A percentile compares a stretch with the other conserved stretches of the same genome.
These are phyloP conservation scores for Pampus argenteus DNA, from an alignment of 2,797 vertebrate genomes.

Conservation along the genomic window DNA sequence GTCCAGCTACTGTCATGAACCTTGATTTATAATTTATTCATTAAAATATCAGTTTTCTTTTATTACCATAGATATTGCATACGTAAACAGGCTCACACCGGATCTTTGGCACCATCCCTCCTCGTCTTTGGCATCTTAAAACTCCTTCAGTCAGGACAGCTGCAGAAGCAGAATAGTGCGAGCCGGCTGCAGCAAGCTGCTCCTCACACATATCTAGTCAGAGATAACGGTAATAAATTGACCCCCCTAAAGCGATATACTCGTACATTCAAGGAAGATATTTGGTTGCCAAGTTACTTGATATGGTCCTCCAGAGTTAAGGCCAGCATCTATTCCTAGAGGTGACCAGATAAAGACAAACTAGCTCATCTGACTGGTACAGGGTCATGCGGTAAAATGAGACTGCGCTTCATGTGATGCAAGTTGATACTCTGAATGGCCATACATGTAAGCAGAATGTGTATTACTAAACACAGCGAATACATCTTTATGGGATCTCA, in stretches of 20 bases:
- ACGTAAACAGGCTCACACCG: neutral
- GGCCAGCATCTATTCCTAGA: slow-evolving; percentile 85
- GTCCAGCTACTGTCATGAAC: neutral
- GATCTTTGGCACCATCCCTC: neutral
- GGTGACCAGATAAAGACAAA: slow-evolving; percentile 73
- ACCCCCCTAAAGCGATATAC: too few relatives aligned
- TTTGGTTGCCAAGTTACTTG: slow-evolving; percentile 60
- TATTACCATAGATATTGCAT: neutral
- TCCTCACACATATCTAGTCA: slow-evolving; percentile 19
- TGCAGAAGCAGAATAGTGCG: slow-evolving; percentile 30
- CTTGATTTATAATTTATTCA: neutral
- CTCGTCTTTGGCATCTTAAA: slow-evolving; percentile 1
- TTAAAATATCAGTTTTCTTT: neutral
- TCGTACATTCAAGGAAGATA: too few relatives aligned
- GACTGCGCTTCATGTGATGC: slow-evolving; percentile 73
- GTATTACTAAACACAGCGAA: slow-evolving; percentile 46
- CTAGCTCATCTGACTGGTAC: slow-evolving; percentile 38
- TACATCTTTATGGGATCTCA: neutral
- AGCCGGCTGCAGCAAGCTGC: slow-evolving; percentile 43
- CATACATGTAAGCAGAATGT: slow-evolving; percentile 60
- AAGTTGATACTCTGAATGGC: slow-evolving; percentile 72
- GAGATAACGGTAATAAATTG: too few relatives aligned
- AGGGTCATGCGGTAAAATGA: slow-evolving; percentile 73
- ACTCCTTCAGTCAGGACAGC: slow-evolving; percentile 31
- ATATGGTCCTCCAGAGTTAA: slow-evolving; percentile 74